Evolutionary conservation across 2,797 vertebrate genomes (phyloP), one percentile per base, ranked within the genome.

Genomic region (Acipenser transmontanus): DNA sequence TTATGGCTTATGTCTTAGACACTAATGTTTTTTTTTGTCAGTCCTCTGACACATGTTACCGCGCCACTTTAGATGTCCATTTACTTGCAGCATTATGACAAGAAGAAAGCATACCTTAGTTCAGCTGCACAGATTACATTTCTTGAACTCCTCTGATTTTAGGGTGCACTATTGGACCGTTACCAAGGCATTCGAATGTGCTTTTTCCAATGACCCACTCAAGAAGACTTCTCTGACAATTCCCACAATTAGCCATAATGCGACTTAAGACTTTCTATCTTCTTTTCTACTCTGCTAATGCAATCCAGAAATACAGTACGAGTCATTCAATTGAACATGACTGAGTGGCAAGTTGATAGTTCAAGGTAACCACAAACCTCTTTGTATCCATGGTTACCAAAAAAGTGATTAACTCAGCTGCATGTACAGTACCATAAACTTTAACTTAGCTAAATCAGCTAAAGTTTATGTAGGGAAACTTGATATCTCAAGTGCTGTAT

Each of bases 11-110:
- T 90, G 86, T 88, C 88, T 77, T 81, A 89, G 89, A 91, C 85
- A 71, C 85, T 95, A 95, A 95, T 94, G 91, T 90, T 77, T 93
- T 17, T 17, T 95, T 93, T 89, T 89, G 90, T 93, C 89, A 88
- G 89, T 85, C 81, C 82, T 89, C 89, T 93, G 93, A 94, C 93
- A 91, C 81, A 85, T 84, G 85, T 72, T 90, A 85, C 85, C 77
- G 74, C 87, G 91, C 85, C 82, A 83, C 84, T 90, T 91, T 84
- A 88, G 87, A 84, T 90, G 87, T 88, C 90, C 88, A 88, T 92
- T 92, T 93, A 88, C 90, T 88, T 85, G 80, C 85, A 89, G 87
- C 86, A 88, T 87, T 89, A 88, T 79, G 85, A 91, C 87, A 88
- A 89, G 85, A 89, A 85, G 84, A 91, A 88, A 89, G 85, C 70